phyloP scores from a whole-genome alignment of 2,113 vertebrate genomes.

The Tiliqua scincoides region DNA sequence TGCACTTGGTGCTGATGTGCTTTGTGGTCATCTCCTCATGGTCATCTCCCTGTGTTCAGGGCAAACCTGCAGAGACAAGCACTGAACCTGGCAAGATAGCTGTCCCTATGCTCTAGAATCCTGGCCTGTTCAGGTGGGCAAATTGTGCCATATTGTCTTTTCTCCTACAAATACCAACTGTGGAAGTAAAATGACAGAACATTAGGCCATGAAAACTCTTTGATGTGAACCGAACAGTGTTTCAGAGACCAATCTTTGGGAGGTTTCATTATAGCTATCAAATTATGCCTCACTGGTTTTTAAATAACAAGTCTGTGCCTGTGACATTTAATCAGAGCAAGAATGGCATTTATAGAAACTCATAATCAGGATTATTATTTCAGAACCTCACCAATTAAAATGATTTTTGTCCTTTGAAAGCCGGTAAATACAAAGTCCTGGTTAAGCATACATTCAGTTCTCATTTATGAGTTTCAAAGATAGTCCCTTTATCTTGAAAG shows the following conservation, averaged over 20 bases:
- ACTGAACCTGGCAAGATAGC: no score
- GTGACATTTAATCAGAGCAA: conserved; percentile 72
- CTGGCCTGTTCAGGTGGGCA: background rate
- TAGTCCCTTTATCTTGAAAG: conserved; percentile 41
- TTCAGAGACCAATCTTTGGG: conserved; percentile 27
- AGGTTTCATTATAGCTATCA: conserved; percentile 46
- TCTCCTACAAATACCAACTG: background rate
- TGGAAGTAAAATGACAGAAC: background rate
- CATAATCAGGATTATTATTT: conserved; percentile 56
- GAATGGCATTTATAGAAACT: conserved; percentile 63
- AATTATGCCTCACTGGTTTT: conserved; percentile 61
- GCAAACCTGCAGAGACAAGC: no score
- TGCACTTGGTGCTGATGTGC: no score
- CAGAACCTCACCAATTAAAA: conserved; percentile 43
- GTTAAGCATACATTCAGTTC: conserved; percentile 28
- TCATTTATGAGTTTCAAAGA: conserved; percentile 32
- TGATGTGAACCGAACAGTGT: conserved; percentile 20
- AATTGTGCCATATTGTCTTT: background rate
- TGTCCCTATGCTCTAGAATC: background rate
- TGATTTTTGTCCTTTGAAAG: conserved; percentile 43
- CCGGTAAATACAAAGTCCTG: conserved; percentile 48
- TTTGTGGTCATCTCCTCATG: no score
- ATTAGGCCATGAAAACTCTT: conserved; percentile 3
- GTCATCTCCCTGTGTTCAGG: no score
- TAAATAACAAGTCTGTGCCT: conserved; percentile 57